Evolutionary conservation across 2,888 invertebrate species (phyloP), one percentile per base, ranked within the genome.

Genomic region (Trichopria drosophilae): DNA sequence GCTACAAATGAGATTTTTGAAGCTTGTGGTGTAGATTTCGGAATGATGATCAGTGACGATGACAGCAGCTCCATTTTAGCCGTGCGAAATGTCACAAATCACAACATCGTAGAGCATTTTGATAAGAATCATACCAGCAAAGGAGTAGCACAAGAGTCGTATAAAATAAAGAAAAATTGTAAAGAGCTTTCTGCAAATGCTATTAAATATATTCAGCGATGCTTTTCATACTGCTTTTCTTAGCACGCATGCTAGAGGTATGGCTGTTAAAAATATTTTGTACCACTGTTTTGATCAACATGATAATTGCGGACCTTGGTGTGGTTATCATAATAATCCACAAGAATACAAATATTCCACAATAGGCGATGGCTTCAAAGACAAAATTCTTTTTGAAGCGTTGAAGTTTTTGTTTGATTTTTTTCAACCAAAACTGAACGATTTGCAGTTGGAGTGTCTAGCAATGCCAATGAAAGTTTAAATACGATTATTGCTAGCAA

Each of bases 71-170:
- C 58, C 6, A 65, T 63, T 47, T 46, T 23, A 37, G 61, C 59
- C 7, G 47, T 59, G 6, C 32, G 58, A 45, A 45, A 29, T 7
- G 53, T 29, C 5, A 55, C 12, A 47, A n/a, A 49, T 31, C 55
- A 61, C 31, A 50, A 60, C 42, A 16, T 63, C 20, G 23, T 61
- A 7, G 60, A 62, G 35, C 58, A 56, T 7, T 53, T 56, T 5
- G 60, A 62, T 51, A 58, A 56, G 53, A 62, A 63, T 50, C 55
- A 63, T 48, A 60, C 51, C 1, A 37, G 26, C 12, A 60, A 59
- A 53, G 58, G 53, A 35, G 55, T 60, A 13, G 50, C 45, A n/a
- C 52, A 36, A 22, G 53, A 53, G 35, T 45, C 60, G 22, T 53
- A 55, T 49, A 52, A 54, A 53, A 42, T 53, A 36, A 53, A 41